phyloP scores from a whole-genome alignment of 2,797 vertebrate species.

The Tokudaia tokunoshimensis region DNA sequence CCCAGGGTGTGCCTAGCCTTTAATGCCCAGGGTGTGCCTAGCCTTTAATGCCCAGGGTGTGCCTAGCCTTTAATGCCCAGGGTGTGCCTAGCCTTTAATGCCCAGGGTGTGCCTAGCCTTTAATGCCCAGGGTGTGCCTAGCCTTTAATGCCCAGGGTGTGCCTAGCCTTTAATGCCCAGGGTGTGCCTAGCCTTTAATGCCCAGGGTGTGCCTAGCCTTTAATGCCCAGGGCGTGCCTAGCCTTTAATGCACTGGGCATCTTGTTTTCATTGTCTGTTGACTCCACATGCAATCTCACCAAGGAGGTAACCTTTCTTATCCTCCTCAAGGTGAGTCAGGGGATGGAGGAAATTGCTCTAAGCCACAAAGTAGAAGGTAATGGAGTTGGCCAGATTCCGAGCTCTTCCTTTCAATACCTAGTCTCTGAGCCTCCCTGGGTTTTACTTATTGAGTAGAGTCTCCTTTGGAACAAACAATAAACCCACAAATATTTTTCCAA shows the following conservation, averaged over 20 bases:
- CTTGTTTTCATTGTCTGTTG: neutral
- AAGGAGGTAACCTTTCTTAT: neutral
- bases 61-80: neutral
- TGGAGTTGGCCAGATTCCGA: rapidly evolving
- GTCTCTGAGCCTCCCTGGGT: neutral
- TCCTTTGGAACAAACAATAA: neutral
- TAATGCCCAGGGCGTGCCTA: too few relatives aligned
- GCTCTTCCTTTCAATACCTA: neutral
- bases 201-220: neutral
- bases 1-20: neutral
- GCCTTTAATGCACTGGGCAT: rapidly evolving
- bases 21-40: too few relatives aligned
- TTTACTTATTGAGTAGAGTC: neutral
- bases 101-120: neutral
- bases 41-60: neutral
- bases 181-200: too few relatives aligned
- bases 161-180: neutral
- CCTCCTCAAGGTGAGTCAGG: neutral
- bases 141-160: neutral
- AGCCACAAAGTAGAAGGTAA: neutral
- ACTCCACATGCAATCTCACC: neutral
- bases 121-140: too few relatives aligned
- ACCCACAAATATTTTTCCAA: neutral
- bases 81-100: too few relatives aligned
- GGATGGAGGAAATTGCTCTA: neutral